Evolutionary conservation across 2,113 vertebrate genomes (phyloP), one percentile per base, ranked within the genome.

Genomic region (Myrmecobius fasciatus): DNA sequence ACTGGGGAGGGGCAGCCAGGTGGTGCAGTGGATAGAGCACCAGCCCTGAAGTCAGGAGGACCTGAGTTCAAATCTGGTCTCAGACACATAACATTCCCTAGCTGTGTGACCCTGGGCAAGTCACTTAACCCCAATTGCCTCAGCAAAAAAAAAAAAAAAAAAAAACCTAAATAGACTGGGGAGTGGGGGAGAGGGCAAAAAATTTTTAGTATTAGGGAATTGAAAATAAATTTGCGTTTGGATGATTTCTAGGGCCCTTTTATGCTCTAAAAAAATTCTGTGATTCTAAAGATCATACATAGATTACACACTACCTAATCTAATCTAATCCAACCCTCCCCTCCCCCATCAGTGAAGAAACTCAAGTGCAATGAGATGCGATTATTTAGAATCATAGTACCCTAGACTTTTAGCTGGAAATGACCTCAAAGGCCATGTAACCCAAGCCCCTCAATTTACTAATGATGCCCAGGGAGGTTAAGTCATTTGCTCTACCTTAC

Each of bases 181-280:
- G 52, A 11, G 8, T n/a, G 49, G 0, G 26, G 3, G n/a, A 43
- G 31, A 7, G 9, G 9, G 49, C 48, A 75, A n/a, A 67, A 49
- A 89, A 28, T 83, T 96, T 95, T 94, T 53, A 90, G 94, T 88
- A 90, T 51, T 36, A 46, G 43, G 52, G 26, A 96, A 67, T 36
- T 94, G 75, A 56, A 94, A 96, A 96, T 90, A 93, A 93, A 89
- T 92, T n/a, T 43, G 25, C 26, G 12, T 60, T 60, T 25, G n/a
- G n/a, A 95, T 94, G 49, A 93, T 89, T 89, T 96, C 91, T 54
- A 54, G 89, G 46, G 93, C 52, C 46, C 36, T 53, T 91, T 53
- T 22, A 36, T 83, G 17, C 36, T 83, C 20, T 43, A 25, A 54
- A 54, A 53, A 54, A 54, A 83, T 43, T 83, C 67, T 43, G 7